Evolutionary conservation across 2,113 vertebrate species (phyloP).

Genomic region (Ophthalmotilapia sp.): DNA sequence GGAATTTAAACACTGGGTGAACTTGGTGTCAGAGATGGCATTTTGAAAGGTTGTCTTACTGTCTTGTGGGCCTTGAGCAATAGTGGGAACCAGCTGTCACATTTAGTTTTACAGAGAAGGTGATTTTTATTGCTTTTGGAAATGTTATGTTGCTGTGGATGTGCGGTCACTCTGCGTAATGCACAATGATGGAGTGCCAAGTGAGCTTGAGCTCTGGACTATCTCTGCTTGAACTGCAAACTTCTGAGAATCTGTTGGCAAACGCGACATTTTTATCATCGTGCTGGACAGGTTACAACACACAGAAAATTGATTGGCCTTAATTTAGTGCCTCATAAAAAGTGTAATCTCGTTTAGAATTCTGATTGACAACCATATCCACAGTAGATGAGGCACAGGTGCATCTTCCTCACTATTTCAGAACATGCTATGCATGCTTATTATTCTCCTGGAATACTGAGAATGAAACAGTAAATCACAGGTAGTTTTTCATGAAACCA

Average conservation of each 20-base stretch:
- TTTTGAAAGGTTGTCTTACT: background rate
- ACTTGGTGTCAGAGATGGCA: background rate
- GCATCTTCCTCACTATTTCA: background rate
- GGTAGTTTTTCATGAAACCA: background rate
- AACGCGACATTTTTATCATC: background rate
- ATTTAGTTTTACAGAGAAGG: background rate
- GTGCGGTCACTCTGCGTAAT: slow-evolving; percentile 20
- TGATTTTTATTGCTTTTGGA: background rate
- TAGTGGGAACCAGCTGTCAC: background rate
- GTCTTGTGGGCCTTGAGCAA: background rate
- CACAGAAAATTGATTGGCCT: background rate
- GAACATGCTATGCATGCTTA: background rate
- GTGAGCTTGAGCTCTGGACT: background rate
- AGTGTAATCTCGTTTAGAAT: background rate
- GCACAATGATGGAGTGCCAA: slow-evolving; percentile 14
- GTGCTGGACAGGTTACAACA: background rate
- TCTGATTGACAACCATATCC: background rate
- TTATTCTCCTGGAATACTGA: background rate
- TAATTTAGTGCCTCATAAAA: background rate
- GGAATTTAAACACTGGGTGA: background rate
- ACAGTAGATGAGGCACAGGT: background rate
- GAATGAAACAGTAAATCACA: background rate
- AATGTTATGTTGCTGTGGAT: background rate
- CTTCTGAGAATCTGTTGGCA: slow-evolving; percentile 11
- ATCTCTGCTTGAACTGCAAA: background rate